Evolutionary conservation across 2,113 vertebrate genomes (phyloP).

Genomic region (Formicarius rufipectus): DNA sequence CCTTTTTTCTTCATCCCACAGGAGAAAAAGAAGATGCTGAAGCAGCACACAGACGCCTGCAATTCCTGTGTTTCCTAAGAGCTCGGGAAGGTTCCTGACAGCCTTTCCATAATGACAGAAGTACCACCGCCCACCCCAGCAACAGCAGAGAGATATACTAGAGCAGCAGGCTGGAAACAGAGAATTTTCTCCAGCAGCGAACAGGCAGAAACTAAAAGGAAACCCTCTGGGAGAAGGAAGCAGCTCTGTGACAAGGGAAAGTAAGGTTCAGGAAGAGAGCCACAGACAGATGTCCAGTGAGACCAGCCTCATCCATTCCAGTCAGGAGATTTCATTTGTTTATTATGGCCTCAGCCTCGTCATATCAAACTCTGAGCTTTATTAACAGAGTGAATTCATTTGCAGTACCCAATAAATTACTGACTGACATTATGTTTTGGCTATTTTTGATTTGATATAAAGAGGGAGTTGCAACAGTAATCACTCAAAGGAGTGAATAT

Average conservation of each 20-base stretch:
- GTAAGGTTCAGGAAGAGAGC: background rate
- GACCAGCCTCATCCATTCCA: background rate
- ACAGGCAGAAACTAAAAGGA: background rate
- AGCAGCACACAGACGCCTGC: background rate
- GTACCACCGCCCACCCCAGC: accelerated
- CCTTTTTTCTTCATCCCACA: background rate
- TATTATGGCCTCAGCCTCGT: background rate
- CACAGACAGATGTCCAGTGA: background rate
- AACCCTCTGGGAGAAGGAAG: background rate
- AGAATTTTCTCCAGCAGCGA: background rate
- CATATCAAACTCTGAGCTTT: background rate
- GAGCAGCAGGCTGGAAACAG: background rate
- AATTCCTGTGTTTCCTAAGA: background rate
- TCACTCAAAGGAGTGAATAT: background rate
- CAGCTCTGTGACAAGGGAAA: background rate
- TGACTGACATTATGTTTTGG: background rate
- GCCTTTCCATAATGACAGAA: background rate
- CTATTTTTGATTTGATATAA: background rate
- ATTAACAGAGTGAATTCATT: background rate
- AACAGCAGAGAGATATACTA: background rate
- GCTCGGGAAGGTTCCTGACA: background rate
- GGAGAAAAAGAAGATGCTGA: background rate
- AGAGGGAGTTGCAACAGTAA: background rate
- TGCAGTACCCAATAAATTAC: background rate
- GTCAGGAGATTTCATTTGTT: background rate